phyloP scores from a whole-genome alignment of 2,797 vertebrate species.

The Helarctos malayanus region DNA sequence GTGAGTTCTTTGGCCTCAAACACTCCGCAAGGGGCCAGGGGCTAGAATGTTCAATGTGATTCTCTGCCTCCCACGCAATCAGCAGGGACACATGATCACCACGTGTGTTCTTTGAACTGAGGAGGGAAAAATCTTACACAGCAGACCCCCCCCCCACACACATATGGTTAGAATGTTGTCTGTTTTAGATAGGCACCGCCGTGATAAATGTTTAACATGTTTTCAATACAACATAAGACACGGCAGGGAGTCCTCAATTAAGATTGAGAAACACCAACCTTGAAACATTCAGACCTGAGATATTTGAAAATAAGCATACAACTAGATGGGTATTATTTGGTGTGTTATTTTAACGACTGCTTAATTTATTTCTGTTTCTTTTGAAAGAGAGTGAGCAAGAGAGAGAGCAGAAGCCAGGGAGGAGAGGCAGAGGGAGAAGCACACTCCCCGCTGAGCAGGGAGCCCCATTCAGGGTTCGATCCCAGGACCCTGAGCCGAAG shows the following conservation, averaged over 20 bases:
- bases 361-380: background rate
- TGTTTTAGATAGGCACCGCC: background rate
- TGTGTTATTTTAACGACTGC: background rate
- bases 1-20: background rate
- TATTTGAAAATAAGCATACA: background rate
- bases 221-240: background rate
- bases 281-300: background rate
- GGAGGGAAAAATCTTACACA: background rate
- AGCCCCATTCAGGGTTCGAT: too few species aligned
- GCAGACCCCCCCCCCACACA: accelerated
- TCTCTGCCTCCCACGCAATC: background rate
- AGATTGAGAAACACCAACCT: background rate
- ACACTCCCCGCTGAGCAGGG: too few species aligned
- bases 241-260: background rate
- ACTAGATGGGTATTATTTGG: background rate
- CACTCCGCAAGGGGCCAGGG: background rate
- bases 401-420: too few species aligned
- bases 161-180: background rate
- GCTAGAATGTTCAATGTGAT: background rate
- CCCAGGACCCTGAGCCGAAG: too few species aligned
- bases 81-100: background rate
- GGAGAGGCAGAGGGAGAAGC: too few species aligned
- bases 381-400: too few species aligned
- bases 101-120: background rate
- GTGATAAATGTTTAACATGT: background rate